These are phyloP conservation scores for Upupa epops DNA, from an alignment of 2,113 vertebrate genomes.

Conservation along the genomic window DNA sequence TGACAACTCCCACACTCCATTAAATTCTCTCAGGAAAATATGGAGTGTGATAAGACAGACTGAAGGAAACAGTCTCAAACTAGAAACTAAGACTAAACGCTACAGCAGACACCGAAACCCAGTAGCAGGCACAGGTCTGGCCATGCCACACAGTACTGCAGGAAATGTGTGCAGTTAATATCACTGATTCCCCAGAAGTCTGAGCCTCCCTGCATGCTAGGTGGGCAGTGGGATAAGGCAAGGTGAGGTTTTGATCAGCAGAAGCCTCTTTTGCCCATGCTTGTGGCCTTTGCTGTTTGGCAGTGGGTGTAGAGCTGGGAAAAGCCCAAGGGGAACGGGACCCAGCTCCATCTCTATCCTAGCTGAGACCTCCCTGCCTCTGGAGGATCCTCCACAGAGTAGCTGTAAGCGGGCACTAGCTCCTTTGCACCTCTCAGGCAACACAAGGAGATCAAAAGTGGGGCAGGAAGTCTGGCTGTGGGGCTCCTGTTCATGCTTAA, in stretches of 20 bases:
- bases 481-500: background rate
- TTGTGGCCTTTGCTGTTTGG: background rate
- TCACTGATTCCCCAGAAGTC: fast-evolving
- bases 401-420: background rate
- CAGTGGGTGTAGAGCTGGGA: background rate
- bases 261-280: background rate
- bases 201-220: background rate
- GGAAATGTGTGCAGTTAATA: fast-evolving
- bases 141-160: fast-evolving
- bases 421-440: background rate
- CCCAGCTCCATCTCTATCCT: background rate
- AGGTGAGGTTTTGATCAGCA: background rate
- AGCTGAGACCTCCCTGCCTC: background rate
- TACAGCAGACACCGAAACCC: background rate
- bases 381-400: background rate
- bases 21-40: conserved; percentile 40
- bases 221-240: fast-evolving
- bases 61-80: background rate
- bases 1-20: conserved; percentile 29
- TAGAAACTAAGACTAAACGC: background rate
- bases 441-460: background rate
- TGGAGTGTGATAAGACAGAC: background rate
- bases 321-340: background rate
- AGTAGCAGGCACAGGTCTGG: fast-evolving
- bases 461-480: background rate